These are phyloP conservation scores for Pipistrellus pipistrellus DNA, from an alignment of 2,797 vertebrate genomes.

Conservation along the genomic window DNA sequence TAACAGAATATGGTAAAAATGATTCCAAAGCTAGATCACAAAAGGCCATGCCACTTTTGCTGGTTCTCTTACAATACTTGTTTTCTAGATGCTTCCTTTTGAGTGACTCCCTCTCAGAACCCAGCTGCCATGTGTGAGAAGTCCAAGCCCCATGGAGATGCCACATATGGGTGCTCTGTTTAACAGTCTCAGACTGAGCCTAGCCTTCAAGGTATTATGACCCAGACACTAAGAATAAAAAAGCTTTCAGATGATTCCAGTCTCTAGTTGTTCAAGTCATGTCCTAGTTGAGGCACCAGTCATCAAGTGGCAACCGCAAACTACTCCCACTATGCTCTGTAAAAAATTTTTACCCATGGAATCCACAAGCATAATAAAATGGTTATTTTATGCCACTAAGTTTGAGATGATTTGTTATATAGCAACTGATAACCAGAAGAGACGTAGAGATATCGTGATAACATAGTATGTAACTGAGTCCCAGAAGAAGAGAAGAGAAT, in stretches of 20 bases:
- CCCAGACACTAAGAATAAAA: background rate
- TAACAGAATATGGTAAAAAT: background rate
- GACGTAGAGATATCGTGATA: background rate
- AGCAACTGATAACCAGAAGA: constrained; percentile 8
- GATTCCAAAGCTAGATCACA: background rate
- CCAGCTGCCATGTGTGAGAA: background rate
- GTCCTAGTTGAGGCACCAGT: background rate
- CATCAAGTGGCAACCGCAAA: background rate
- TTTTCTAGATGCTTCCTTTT: background rate
- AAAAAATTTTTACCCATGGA: background rate
- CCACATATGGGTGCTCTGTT: background rate
- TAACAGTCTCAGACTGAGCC: background rate
- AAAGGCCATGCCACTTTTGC: background rate
- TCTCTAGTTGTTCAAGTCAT: background rate
- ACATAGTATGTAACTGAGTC: background rate
- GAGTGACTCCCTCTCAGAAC: background rate
- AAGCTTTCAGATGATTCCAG: background rate
- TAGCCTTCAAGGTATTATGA: background rate
- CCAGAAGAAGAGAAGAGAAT: too few relatives aligned
- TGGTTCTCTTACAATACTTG: background rate
- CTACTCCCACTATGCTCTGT: background rate
- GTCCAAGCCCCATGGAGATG: background rate
- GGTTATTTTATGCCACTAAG: background rate
- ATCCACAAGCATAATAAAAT: background rate
- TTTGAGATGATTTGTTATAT: background rate